Base-by-base conservation (phyloP, 2,113 vertebrate species). In the Galeopterus variegatus region DNA sequence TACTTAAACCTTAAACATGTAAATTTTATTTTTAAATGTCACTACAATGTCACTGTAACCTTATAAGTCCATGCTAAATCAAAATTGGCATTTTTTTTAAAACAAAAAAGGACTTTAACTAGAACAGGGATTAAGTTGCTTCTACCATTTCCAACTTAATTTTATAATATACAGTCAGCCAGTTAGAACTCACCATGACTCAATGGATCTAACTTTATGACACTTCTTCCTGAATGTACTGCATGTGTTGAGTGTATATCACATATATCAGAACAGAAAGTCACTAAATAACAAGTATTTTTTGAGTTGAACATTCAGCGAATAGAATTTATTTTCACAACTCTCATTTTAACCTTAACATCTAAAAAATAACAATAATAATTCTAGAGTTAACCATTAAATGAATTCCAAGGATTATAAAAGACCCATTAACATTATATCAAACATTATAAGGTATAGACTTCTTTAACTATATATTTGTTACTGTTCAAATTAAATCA, bases 11-110 rank as follows among this genome's bases (percentile, higher is more conserved):
- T 10, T n/a, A 94, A 94, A 50, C 8, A 88, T 13, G 13, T 26
- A 67, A n/a, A 88, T 94, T 95, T 67, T 12, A 60, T 81, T 96
- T 75, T 19, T 21, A 89, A 80, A 92, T 89, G 36, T 84, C 60
- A 72, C n/a, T 93, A 41, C 15, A 87, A 91, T 70, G 18, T 65
- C 77, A 62, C 56, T 9, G n/a, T 89, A 96, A 92, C n/a, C 17
- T 83, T 80, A 50, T 85, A 50, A 58, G 24, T 80, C 5, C 45
- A 72, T 5, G 41, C 41, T 94, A 64, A 92, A 60, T 84, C 36
- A 84, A 94, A 75, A 67, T 58, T 79, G 28, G 15, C 8, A 70
- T 87, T 88, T 70, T 14, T 52, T 81, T 69, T 31, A 90, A 90
- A 6, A 41, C 41, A 41, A 41, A 64, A 56, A 92, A 60, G 17